phyloP scores from a whole-genome alignment of 92 coral and sea anemone genomes.

The Anthopleura xanthogrammica region DNA sequence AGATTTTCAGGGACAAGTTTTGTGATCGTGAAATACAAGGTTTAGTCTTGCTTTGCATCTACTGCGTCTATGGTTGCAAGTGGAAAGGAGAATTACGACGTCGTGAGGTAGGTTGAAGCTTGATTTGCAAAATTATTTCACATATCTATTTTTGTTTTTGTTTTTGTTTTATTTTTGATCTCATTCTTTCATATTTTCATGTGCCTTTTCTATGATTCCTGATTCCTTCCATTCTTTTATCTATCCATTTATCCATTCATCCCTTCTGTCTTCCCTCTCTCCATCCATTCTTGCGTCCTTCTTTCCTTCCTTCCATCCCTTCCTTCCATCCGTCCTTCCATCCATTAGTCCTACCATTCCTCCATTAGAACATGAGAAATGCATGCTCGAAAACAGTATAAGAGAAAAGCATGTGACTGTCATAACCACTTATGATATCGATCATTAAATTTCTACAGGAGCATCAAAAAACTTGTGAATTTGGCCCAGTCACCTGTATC shows the following conservation, averaged over 20 bases:
- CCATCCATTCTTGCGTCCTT: neutral
- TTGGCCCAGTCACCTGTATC: slow-evolving; percentile 25
- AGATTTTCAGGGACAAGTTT: slow-evolving; percentile 40
- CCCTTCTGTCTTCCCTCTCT: neutral
- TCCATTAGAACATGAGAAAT: neutral
- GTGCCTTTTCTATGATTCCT: neutral
- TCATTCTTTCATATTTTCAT: too few species aligned
- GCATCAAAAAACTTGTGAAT: slow-evolving; percentile 31
- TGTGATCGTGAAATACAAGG: slow-evolving; percentile 32
- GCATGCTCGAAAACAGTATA: too few species aligned
- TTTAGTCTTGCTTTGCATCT: slow-evolving; percentile 15
- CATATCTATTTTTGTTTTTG: too few species aligned
- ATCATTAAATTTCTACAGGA: slow-evolving; percentile 9
- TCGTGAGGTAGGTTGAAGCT: slow-evolving; percentile 10
- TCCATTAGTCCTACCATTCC: neutral
- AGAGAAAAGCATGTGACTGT: too few species aligned
- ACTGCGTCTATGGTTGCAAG: slow-evolving; percentile 20
- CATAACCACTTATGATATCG: neutral
- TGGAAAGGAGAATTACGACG: slow-evolving; percentile 39
- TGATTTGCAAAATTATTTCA: neutral
- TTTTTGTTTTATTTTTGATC: too few species aligned
- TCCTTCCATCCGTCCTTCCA: neutral
- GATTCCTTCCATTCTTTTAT: neutral
- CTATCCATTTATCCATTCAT: neutral
- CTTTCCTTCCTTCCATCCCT: neutral